Percentiles rank a stretch among this genome's conserved stretches.
Evolutionary conservation across 2,888 invertebrate genomes (phyloP).

Genomic region (Phengaris arion): DNA sequence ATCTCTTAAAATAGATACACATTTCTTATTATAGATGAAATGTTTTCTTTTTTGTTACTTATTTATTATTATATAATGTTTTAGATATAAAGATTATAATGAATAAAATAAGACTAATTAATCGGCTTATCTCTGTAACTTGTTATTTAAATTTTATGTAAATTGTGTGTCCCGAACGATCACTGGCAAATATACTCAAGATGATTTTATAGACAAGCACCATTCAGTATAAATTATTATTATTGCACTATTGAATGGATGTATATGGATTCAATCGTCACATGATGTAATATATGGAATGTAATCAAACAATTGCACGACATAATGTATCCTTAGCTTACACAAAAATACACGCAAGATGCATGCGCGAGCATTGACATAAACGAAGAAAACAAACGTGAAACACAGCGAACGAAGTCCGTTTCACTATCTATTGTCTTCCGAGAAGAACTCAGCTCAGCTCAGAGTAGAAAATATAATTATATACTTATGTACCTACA

Average conservation of each 20-base stretch:
- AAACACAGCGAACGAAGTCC: too few relatives aligned
- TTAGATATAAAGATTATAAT: background rate
- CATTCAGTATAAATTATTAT: background rate
- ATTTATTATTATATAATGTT: background rate
- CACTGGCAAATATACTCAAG: background rate
- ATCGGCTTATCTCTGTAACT: background rate
- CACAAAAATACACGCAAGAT: background rate
- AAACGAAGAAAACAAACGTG: too few relatives aligned
- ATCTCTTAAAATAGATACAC: background rate
- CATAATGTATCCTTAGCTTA: background rate
- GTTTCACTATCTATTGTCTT: too few relatives aligned
- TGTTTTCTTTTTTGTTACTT: background rate
- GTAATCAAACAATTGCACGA: background rate
- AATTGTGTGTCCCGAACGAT: background rate
- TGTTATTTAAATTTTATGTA: constrained; percentile 1
- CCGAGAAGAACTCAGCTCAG: too few relatives aligned
- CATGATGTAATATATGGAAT: background rate
- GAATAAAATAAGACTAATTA: background rate
- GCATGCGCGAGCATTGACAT: too few relatives aligned
- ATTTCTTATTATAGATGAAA: background rate
- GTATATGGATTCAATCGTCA: background rate
- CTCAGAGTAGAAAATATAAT: too few relatives aligned
- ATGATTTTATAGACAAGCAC: background rate
- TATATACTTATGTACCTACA: too few relatives aligned
- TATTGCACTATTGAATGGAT: background rate